Conservation (phyloP, 2,888 invertebrate genomes). For the Eupithecia dodoneata region DNA sequence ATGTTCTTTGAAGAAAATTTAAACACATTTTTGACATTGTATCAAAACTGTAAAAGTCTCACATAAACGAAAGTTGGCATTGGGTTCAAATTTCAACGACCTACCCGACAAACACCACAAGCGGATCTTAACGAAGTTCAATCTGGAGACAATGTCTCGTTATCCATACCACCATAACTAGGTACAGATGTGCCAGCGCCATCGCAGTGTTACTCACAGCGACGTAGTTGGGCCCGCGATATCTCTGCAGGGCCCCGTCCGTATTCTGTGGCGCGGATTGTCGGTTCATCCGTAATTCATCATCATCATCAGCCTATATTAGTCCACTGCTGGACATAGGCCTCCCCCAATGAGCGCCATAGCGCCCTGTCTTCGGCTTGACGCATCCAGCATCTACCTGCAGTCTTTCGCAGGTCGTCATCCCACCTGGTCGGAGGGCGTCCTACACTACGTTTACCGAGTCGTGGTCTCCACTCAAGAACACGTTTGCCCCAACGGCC, state of each 20-base stretch:
- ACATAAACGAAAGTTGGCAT: not conserved
- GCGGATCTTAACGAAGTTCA: slow-evolving; percentile 9
- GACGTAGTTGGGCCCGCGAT: slow-evolving; percentile 38
- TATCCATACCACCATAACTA: slow-evolving; percentile 25
- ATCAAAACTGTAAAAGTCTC: not conserved
- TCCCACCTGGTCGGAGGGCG: no score
- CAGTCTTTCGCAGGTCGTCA: no score
- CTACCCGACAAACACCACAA: slow-evolving; percentile 2
- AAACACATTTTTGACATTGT: no score
- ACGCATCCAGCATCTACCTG: no score
- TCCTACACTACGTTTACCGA: no score
- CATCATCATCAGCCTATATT: no score
- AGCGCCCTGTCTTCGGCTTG: no score
- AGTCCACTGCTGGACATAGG: no score
- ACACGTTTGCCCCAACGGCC: no score
- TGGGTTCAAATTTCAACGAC: not conserved
- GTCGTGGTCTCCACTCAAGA: no score
- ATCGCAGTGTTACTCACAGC: slow-evolving; percentile 31
- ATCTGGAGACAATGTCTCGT: slow-evolving; percentile 22
- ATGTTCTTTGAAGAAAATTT: no score
- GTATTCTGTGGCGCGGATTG: slow-evolving; percentile 49
- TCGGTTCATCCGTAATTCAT: slow-evolving; percentile 65
- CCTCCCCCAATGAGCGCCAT: no score
- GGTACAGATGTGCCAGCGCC: slow-evolving; percentile 11
- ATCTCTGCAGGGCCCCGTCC: not conserved